Evolutionary conservation across 1,140 invertebrate genomes (phyloP).

Genomic region (Bombus consobrinus): DNA sequence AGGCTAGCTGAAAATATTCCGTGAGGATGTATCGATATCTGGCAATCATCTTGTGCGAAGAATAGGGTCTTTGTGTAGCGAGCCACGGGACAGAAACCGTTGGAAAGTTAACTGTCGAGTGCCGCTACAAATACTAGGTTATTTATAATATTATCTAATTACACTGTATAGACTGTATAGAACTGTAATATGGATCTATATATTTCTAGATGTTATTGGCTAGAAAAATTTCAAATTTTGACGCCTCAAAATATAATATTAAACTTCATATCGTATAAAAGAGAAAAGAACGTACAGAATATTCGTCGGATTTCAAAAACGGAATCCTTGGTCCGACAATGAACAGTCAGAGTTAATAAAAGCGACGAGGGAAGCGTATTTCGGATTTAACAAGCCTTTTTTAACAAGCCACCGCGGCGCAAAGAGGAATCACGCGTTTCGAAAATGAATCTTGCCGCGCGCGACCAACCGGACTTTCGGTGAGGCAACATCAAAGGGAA

Average conservation of each 20-base stretch:
- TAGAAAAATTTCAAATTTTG: neutral
- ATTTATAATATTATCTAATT: too few species aligned
- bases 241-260: neutral
- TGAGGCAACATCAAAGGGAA: neutral
- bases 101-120: too few species aligned
- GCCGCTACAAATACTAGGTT: too few species aligned
- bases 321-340: neutral
- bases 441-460: neutral
- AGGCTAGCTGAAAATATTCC: too few species aligned
- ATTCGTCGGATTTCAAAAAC: neutral
- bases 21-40: too few species aligned
- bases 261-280: neutral
- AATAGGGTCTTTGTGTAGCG: too few species aligned
- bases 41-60: too few species aligned
- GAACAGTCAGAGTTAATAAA: neutral
- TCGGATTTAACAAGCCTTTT: neutral
- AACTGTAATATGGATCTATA: too few species aligned
- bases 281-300: too few species aligned
- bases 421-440: slow-evolving; percentile 2
- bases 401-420: neutral
- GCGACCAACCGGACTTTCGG: neutral
- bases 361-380: neutral
- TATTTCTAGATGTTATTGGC: too few species aligned
- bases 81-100: too few species aligned
- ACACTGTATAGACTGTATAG: too few species aligned